Percentiles rank a stretch among this genome's conserved stretches.
phyloP scores from a whole-genome alignment of 2,797 vertebrate species.

The Ctenopoma multispine region DNA sequence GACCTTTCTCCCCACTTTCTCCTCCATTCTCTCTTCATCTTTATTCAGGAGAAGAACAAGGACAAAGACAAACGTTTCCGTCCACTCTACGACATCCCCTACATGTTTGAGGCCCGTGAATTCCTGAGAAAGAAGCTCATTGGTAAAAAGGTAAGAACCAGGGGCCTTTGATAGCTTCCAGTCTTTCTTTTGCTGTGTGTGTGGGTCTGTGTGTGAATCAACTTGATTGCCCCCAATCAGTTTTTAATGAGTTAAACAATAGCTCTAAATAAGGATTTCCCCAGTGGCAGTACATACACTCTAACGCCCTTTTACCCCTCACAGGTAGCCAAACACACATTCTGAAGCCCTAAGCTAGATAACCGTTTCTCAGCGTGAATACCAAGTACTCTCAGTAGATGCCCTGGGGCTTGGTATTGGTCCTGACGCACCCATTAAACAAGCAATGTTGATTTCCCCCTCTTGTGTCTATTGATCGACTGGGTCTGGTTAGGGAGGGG shows the following conservation, averaged over 20 bases:
- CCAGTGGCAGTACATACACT: constrained; percentile 9
- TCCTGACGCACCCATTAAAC: constrained; percentile 69
- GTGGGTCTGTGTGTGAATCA: constrained; percentile 18
- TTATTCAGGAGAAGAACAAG: constrained; percentile 87
- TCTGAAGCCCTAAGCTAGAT: constrained; percentile 33
- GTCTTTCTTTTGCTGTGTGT: neutral
- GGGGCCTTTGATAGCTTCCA: neutral
- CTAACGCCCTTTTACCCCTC: neutral
- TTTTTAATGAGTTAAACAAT: constrained; percentile 44
- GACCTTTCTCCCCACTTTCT: neutral
- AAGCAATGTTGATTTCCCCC: constrained; percentile 73
- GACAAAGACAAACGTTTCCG: constrained; percentile 98
- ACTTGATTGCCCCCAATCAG: constrained; percentile 38
- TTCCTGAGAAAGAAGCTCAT: constrained; percentile 98
- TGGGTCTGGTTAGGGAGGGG: constrained; percentile 46
- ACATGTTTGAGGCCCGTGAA: constrained; percentile 98
- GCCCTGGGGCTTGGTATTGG: constrained; percentile 64
- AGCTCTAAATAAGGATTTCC: constrained; percentile 18
- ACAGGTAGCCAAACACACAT: constrained; percentile 30
- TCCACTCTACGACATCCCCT: constrained; percentile 97
- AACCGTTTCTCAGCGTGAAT: constrained; percentile 62
- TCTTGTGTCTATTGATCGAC: constrained; percentile 75
- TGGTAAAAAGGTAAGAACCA: constrained; percentile 92
- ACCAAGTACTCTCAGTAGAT: constrained; percentile 52
- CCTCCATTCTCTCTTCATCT: neutral